Percentiles rank a stretch among this genome's conserved stretches.
phyloP scores from a whole-genome alignment of 2,113 vertebrate genomes.

The Diphyllodes magnificus region DNA sequence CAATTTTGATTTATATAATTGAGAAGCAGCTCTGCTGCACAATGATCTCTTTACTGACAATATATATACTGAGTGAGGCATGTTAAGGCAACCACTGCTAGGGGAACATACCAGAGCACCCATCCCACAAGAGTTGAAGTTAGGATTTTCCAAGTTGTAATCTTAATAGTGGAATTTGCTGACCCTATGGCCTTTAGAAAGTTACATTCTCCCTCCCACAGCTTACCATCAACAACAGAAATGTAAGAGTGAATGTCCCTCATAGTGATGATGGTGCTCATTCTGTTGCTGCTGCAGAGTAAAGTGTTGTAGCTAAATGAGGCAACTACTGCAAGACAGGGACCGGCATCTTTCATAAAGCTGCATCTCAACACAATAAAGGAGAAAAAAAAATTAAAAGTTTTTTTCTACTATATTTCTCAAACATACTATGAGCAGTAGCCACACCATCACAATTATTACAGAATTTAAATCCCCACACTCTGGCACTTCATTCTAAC shows the following conservation, averaged over 20 bases:
- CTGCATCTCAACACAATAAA: not conserved
- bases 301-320: not conserved
- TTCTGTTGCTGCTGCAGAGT: not conserved
- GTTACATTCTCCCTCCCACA: not conserved
- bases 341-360: not conserved
- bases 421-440: not conserved
- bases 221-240: not conserved
- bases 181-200: not conserved
- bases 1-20: not conserved
- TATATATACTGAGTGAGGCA: not conserved
- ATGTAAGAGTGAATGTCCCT: not conserved
- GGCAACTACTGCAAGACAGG: not conserved
- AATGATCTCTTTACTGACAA: not conserved
- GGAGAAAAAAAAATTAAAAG: not conserved
- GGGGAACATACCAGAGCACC: not conserved
- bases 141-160: not conserved
- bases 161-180: not conserved
- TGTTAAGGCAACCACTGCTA: not conserved
- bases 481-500: not conserved
- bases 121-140: accelerated
- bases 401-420: not conserved
- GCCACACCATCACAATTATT: not conserved
- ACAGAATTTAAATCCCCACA: not conserved
- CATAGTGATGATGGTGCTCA: not conserved
- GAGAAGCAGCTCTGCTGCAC: not conserved